Percentiles rank a stretch among this genome's conserved stretches.
phyloP scores from a whole-genome alignment of 2,888 invertebrate species.

The Melangyna quadrimaculata region DNA sequence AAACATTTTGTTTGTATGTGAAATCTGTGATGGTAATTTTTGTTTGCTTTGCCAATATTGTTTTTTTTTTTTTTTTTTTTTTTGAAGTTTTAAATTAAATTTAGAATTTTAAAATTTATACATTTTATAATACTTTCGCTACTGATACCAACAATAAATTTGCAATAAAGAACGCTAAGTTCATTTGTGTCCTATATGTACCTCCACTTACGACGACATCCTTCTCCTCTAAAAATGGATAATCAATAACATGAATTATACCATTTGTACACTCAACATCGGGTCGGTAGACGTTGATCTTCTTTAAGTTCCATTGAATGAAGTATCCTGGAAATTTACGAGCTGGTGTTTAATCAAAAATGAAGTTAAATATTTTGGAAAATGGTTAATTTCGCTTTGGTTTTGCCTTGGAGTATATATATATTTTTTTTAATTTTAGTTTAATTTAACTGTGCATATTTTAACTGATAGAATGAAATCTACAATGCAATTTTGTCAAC shows the following conservation, averaged over 20 bases:
- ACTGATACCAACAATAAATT: constrained; percentile 80
- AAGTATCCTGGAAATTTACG: constrained; percentile 86
- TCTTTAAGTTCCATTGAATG: constrained; percentile 92
- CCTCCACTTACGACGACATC: constrained; percentile 86
- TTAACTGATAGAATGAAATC: constrained; percentile 45
- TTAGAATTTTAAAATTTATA: constrained; percentile 52
- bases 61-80: constrained; percentile 30
- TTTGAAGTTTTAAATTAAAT: constrained; percentile 32
- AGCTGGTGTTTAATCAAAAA: constrained; percentile 67
- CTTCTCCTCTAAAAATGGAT: constrained; percentile 90
- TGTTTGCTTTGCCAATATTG: constrained; percentile 22
- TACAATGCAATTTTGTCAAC: constrained; percentile 40
- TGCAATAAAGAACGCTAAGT: constrained; percentile 80
- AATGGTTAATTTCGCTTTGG: constrained; percentile 31
- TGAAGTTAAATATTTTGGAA: constrained; percentile 41
- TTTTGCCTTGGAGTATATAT: constrained; percentile 11
- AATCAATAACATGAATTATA: constrained; percentile 96
- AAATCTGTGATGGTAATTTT: constrained; percentile 29
- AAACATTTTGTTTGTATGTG: not conserved
- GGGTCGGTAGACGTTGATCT: constrained; percentile 92
- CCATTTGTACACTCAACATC: constrained; percentile 98
- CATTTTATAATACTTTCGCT: constrained; percentile 79
- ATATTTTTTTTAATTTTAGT: constrained; percentile 8
- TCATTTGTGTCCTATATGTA: constrained; percentile 80
- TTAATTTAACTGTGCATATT: constrained; percentile 19